phyloP scores from a whole-genome alignment of 2,888 invertebrate genomes.

The Hydraecia micacea region DNA sequence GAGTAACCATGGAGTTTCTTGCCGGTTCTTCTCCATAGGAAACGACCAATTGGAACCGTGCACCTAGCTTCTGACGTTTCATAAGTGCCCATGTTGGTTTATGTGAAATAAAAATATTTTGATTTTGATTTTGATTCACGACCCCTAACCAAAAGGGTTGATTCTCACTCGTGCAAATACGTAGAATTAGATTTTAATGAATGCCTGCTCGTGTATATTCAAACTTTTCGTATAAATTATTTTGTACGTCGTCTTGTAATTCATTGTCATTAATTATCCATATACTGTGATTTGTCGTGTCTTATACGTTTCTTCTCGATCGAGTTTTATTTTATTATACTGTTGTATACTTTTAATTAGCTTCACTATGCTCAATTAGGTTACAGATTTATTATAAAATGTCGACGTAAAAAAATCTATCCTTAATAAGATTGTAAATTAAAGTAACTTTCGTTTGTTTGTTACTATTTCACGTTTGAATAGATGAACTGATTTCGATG shows the following conservation, averaged over 20 bases:
- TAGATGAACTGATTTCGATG: not conserved
- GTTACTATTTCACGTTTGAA: not conserved
- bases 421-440: too few relatives aligned
- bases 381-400: not conserved
- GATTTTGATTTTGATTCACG: too few relatives aligned
- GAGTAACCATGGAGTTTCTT: too few relatives aligned
- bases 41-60: too few relatives aligned
- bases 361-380: not conserved
- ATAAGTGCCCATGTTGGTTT: too few relatives aligned
- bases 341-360: not conserved
- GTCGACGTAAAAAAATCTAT: too few relatives aligned
- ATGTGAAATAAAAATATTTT: too few relatives aligned
- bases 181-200: not conserved
- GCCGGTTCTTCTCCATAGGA: too few relatives aligned
- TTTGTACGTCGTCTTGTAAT: not conserved
- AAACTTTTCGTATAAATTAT: not conserved
- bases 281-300: not conserved
- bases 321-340: too few relatives aligned
- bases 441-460: too few relatives aligned
- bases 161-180: not conserved
- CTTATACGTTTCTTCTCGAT: not conserved
- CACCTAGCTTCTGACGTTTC: too few relatives aligned
- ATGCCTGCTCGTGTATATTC: not conserved
- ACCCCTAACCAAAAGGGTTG: constrained; percentile 8
- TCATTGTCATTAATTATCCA: not conserved